A percentile compares a stretch with the other conserved stretches of the same genome.
phyloP scores from a whole-genome alignment of 2,113 vertebrate species.

The Cebus imitator region DNA sequence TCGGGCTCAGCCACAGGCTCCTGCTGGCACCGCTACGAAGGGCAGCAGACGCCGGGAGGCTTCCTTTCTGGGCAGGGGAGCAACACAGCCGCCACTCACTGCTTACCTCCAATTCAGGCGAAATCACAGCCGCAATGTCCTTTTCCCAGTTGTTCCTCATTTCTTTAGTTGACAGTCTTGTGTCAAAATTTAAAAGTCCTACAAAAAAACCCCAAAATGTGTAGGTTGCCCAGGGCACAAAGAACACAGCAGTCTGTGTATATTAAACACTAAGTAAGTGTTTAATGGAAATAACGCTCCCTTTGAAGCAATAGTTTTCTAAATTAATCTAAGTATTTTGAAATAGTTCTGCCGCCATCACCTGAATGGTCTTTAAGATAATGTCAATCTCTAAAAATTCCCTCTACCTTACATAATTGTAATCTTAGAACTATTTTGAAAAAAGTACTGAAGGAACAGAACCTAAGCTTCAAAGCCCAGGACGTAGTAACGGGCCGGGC shows the following conservation, averaged over 20 bases:
- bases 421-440: neutral
- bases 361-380: neutral
- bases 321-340: neutral
- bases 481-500: neutral
- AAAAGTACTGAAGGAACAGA: neutral
- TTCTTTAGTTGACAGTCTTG: slow-evolving; percentile 84
- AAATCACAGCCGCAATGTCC: slow-evolving; percentile 82
- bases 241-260: too few relatives aligned
- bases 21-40: neutral
- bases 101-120: slow-evolving; percentile 88
- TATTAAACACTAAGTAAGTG: too few relatives aligned
- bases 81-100: rapidly evolving
- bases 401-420: neutral
- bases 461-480: neutral
- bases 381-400: neutral
- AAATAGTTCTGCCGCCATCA: neutral
- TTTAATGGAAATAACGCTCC: neutral
- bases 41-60: rapidly evolving
- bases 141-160: slow-evolving; percentile 93
- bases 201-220: slow-evolving; percentile 20
- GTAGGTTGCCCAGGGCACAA: neutral
- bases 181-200: slow-evolving; percentile 83
- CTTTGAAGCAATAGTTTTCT: neutral
- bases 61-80: rapidly evolving
- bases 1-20: neutral